A percentile compares a stretch with the other conserved stretches of the same genome.
Conservation (phyloP, 2,888 invertebrate genomes). For the Exocentrus adspersus region DNA sequence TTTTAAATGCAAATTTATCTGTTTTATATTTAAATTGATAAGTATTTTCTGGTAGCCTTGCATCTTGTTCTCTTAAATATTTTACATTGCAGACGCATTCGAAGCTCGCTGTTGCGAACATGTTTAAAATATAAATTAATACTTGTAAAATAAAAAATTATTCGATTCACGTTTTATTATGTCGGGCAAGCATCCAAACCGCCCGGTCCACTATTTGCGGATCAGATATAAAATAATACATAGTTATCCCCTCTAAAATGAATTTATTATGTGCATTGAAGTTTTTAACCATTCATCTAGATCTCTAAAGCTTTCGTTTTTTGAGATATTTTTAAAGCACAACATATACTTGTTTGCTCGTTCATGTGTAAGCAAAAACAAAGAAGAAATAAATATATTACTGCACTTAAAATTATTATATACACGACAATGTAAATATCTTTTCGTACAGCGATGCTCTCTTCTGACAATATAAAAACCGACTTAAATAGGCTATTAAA, state of each 20-base stretch:
- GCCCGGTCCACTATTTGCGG: background rate
- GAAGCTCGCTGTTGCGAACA: background rate
- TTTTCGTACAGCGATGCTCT: background rate
- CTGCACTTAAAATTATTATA: constrained; percentile 3
- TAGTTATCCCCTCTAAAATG: too few species aligned
- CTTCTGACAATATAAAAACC: constrained; percentile 2
- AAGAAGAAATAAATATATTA: background rate
- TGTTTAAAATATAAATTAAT: background rate
- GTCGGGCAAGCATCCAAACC: background rate
- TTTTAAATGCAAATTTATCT: background rate
- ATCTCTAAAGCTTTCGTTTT: too few species aligned
- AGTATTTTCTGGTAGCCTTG: background rate
- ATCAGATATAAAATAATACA: background rate
- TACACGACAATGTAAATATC: constrained; percentile 1
- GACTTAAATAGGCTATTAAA: constrained; percentile 9
- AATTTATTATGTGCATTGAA: too few species aligned
- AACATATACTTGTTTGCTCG: background rate
- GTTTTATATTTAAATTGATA: background rate
- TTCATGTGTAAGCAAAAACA: background rate
- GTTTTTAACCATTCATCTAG: too few species aligned
- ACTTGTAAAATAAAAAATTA: constrained; percentile 4
- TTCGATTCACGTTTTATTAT: constrained; percentile 1
- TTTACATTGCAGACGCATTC: background rate
- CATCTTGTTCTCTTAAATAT: too few species aligned
- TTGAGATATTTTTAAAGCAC: too few species aligned